Conservation (phyloP, 2,888 invertebrate genomes). For the Ceriagrion tenellum region DNA sequence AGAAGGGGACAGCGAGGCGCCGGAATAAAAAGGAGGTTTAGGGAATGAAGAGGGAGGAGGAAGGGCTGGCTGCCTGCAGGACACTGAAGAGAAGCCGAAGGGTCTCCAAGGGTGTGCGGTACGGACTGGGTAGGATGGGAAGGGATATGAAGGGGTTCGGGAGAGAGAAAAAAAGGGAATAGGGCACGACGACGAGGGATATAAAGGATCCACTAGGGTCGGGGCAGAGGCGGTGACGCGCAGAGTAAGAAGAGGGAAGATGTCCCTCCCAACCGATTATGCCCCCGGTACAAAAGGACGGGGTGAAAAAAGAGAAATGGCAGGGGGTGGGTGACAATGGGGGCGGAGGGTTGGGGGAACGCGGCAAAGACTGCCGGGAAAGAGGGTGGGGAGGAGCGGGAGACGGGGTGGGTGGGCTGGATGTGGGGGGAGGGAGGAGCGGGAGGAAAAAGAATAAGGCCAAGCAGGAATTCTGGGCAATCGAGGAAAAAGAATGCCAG, state of each 20-base stretch:
- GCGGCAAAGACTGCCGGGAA: neutral
- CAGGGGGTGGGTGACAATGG: neutral
- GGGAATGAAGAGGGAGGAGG: neutral
- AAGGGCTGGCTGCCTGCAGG: neutral
- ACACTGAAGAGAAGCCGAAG: neutral
- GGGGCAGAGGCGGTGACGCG: neutral
- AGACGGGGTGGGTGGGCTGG: neutral
- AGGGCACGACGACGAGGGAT: constrained; percentile 1
- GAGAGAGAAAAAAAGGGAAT: constrained; percentile 17
- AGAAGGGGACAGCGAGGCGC: neutral
- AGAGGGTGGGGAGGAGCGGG: neutral
- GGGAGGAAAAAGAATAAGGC: constrained; percentile 51
- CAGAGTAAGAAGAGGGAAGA: neutral
- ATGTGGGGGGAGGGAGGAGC: neutral
- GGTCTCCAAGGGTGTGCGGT: neutral
- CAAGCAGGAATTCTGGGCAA: constrained; percentile 66
- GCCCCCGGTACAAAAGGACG: constrained; percentile 31
- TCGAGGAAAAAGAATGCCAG: constrained; percentile 61
- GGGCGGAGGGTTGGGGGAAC: neutral
- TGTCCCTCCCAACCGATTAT: constrained; percentile 57
- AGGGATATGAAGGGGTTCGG: neutral
- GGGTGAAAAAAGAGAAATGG: neutral
- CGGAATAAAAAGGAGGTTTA: neutral
- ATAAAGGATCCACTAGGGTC: constrained; percentile 26
- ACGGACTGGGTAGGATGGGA: neutral